phyloP scores from a whole-genome alignment of 2,797 vertebrate species.

The Mormyrops attenuatus region DNA sequence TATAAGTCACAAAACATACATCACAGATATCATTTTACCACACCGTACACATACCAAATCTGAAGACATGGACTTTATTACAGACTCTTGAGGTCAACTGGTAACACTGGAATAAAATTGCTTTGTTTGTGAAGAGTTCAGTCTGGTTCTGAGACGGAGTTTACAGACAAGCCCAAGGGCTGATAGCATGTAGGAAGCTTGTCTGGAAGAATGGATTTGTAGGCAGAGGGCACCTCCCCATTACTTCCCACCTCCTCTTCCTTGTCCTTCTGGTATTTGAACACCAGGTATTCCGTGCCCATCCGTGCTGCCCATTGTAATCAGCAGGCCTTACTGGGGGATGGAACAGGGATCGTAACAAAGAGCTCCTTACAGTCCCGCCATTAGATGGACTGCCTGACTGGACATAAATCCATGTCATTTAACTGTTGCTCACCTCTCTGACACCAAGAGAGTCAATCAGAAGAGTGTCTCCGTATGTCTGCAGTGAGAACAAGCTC shows the following conservation, averaged over 20 bases:
- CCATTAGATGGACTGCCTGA: not conserved
- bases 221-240: not conserved
- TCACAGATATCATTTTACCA: not conserved
- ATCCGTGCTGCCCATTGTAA: slow-evolving; percentile 13
- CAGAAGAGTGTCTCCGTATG: not conserved
- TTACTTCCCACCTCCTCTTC: not conserved
- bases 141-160: not conserved
- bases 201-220: slow-evolving; percentile 10
- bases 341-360: not conserved
- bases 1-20: not conserved
- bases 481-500: not conserved
- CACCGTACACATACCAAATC: not conserved
- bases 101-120: not conserved
- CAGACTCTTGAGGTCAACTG: not conserved
- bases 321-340: not conserved
- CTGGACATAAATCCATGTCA: not conserved
- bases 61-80: not conserved
- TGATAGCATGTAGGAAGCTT: not conserved
- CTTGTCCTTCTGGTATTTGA: not conserved
- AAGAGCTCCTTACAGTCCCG: not conserved
- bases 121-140: not conserved
- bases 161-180: not conserved
- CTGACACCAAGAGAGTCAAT: not conserved
- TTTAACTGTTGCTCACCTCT: not conserved
- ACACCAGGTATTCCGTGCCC: not conserved